Percentiles rank a stretch among this genome's conserved stretches.
phyloP scores from a whole-genome alignment of 2,797 vertebrate genomes.

The Epinephelus coioides region DNA sequence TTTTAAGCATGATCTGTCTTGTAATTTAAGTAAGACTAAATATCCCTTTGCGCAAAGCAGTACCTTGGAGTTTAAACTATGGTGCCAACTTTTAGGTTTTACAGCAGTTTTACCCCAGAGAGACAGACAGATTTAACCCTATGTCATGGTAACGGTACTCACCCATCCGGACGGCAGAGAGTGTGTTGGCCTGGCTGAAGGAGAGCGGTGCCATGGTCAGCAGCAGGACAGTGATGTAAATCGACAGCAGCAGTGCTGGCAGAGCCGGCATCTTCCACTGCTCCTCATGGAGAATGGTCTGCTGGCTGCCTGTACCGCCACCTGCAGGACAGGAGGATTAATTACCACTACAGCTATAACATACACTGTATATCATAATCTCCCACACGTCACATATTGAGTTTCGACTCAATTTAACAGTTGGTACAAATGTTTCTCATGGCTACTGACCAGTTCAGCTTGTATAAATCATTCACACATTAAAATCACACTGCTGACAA shows the following conservation, averaged over 20 bases:
- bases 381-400: constrained; percentile 76
- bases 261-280: constrained; percentile 98
- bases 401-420: not conserved
- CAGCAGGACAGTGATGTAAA: constrained; percentile 83
- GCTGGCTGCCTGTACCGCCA: constrained; percentile 91
- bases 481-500: not conserved
- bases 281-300: constrained; percentile 98
- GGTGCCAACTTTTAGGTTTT: no score
- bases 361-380: not conserved
- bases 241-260: constrained; percentile 95
- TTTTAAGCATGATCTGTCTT: no score
- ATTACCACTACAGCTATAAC: constrained; percentile 65
- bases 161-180: constrained; percentile 91
- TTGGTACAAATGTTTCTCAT: not conserved
- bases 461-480: not conserved
- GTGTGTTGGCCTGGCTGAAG: constrained; percentile 80
- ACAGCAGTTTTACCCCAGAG: no score
- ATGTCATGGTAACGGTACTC: not conserved
- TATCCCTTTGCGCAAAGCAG: not conserved
- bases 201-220: constrained; percentile 83
- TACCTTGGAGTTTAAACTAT: not conserved
- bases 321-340: constrained; percentile 82
- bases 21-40: no score
- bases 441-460: no score
- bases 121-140: not conserved